Percentiles rank a stretch among this genome's conserved stretches.
These are phyloP conservation scores for Anodontia alba DNA, from an alignment of 2,888 invertebrate genomes.

Conservation along the genomic window DNA sequence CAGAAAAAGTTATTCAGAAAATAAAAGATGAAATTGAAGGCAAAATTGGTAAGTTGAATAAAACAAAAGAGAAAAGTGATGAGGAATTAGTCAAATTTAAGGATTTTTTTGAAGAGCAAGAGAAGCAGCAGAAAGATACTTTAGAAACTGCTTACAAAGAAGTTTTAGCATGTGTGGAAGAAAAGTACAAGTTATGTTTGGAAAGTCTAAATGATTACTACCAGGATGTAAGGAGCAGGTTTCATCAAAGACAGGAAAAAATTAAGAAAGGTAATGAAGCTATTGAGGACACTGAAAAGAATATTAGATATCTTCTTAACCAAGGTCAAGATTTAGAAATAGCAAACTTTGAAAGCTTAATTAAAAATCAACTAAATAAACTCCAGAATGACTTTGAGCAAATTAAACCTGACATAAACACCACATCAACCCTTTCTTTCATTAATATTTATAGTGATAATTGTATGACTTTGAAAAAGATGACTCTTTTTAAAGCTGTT, in stretches of 20 bases:
- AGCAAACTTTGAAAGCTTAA: slow-evolving; percentile 22
- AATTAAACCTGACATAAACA: slow-evolving; percentile 2
- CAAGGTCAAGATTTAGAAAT: slow-evolving; percentile 39
- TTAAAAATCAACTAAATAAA: neutral
- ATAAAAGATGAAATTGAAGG: slow-evolving; percentile 21
- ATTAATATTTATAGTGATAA: slow-evolving; percentile 9
- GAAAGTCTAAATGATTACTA: slow-evolving; percentile 24
- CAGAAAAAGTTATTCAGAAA: slow-evolving; percentile 12
- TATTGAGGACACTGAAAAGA: slow-evolving; percentile 4
- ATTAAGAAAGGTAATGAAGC: slow-evolving; percentile 9
- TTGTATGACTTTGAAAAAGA: slow-evolving; percentile 3
- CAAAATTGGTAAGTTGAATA: slow-evolving; percentile 21
- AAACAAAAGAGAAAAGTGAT: neutral
- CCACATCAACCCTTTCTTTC: neutral
- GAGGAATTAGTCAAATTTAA: neutral
- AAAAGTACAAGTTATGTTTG: slow-evolving; percentile 30
- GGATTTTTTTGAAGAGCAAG: slow-evolving; percentile 25
- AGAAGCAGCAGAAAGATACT: slow-evolving; percentile 27
- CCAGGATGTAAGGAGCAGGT: slow-evolving; percentile 16
- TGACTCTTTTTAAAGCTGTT: neutral
- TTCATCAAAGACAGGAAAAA: slow-evolving; percentile 3
- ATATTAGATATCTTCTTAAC: slow-evolving; percentile 33
- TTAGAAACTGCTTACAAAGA: slow-evolving; percentile 26
- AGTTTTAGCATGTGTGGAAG: slow-evolving; percentile 30
- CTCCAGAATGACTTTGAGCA: neutral